Percentiles rank a stretch among this genome's conserved stretches.
Conservation (phyloP, 2,113 vertebrate species). For the Ivindomyrus marchei region DNA sequence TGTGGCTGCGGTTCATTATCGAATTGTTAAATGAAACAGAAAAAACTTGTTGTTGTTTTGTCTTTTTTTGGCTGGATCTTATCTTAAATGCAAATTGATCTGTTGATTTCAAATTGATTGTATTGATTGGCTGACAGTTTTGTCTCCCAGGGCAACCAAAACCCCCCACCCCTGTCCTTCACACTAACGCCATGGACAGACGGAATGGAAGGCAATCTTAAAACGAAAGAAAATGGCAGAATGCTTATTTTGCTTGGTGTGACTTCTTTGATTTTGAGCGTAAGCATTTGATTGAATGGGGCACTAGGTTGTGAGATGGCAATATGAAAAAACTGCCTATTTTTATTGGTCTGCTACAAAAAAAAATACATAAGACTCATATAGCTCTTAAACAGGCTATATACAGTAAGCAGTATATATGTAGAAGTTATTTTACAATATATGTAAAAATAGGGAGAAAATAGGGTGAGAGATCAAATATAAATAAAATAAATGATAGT, state of each 20-base stretch:
- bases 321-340: background rate
- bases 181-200: too few relatives aligned
- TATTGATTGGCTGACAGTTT: slow-evolving; percentile 5
- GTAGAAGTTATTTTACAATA: background rate
- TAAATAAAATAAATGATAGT: background rate
- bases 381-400: background rate
- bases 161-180: background rate
- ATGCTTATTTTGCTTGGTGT: background rate
- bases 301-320: background rate
- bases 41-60: background rate
- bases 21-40: background rate
- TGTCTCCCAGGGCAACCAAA: background rate
- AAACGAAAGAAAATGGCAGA: background rate
- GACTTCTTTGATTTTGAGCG: background rate
- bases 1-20: background rate
- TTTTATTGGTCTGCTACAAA: background rate
- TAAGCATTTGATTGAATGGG: background rate
- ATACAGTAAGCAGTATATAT: background rate
- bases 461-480: background rate
- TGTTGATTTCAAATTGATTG: background rate
- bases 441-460: background rate
- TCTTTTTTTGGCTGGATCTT: background rate
- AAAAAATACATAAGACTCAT: background rate
- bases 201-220: background rate
- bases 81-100: background rate